Evolutionary conservation across 2,888 invertebrate genomes (phyloP).

Genomic region (Limnephilus rhombicus): DNA sequence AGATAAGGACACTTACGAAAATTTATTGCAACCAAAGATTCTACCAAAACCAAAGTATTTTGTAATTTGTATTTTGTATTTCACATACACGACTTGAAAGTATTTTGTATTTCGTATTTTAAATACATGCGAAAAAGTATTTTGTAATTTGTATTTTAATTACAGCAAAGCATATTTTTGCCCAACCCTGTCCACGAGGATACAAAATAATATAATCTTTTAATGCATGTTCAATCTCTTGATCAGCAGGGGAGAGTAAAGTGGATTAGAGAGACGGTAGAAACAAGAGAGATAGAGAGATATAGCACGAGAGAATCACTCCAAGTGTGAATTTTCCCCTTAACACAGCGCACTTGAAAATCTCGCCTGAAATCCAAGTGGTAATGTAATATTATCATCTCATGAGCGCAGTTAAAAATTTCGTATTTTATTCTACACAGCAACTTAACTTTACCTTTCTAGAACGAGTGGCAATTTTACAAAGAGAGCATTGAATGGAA

Average conservation of each 20-base stretch:
- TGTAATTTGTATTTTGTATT: no score
- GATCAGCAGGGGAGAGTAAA: constrained; percentile 2
- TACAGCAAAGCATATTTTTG: no score
- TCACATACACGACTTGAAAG: no score
- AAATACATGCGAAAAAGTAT: no score
- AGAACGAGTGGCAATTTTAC: not conserved
- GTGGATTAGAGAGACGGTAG: not conserved
- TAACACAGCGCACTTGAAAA: constrained; percentile 15
- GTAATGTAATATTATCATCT: not conserved
- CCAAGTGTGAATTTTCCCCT: constrained; percentile 9
- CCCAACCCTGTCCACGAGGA: no score
- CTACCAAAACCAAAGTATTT: no score
- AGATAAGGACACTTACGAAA: no score
- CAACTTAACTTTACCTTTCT: not conserved
- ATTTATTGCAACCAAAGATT: no score
- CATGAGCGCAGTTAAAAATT: not conserved
- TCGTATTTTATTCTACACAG: not conserved
- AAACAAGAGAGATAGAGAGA: not conserved
- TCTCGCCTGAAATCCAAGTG: not conserved
- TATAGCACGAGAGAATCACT: constrained; percentile 11
- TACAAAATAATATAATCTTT: not conserved
- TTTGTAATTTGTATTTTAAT: no score
- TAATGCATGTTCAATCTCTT: constrained; percentile 4
- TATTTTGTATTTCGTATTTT: no score
- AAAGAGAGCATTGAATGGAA: not conserved